Evolutionary conservation across 2,888 invertebrate genomes (phyloP).

Genomic region (Apodemia hepburni): DNA sequence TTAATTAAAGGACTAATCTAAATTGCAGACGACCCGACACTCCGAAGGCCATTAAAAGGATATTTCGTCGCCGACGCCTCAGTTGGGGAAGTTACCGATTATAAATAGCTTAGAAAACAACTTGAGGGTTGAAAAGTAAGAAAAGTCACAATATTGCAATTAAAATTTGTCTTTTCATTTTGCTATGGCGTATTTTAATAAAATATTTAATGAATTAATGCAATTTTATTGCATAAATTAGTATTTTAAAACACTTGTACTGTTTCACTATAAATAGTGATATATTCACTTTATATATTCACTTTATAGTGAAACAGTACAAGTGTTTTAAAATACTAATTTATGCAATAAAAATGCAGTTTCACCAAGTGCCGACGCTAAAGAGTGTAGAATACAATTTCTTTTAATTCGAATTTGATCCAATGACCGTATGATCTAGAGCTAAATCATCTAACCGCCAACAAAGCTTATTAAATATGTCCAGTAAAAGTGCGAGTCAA

Average conservation of each 20-base stretch:
- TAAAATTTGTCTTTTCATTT: constrained; percentile 1
- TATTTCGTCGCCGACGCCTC: constrained; percentile 70
- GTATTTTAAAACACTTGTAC: no score
- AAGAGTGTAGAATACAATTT: no score
- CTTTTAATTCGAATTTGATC: no score
- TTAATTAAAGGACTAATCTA: constrained; percentile 81
- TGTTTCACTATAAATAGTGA: no score
- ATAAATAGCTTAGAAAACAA: constrained; percentile 70
- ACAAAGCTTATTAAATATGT: background rate
- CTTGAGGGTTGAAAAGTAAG: constrained; percentile 43
- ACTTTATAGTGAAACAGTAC: no score
- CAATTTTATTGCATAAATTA: no score
- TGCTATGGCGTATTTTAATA: background rate
- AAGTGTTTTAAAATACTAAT: no score
- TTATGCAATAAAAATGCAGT: no score
- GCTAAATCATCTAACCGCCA: background rate
- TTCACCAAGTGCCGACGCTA: no score
- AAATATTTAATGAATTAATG: no score
- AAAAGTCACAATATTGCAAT: constrained; percentile 29
- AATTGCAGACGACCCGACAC: constrained; percentile 79
- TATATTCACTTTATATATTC: no score
- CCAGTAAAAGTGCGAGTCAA: background rate
- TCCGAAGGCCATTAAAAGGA: constrained; percentile 75
- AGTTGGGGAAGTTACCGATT: constrained; percentile 67
- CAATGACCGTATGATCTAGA: no score